Evolutionary conservation across 2,797 vertebrate species (phyloP).

Genomic region (Lepilemur septentrionalis): DNA sequence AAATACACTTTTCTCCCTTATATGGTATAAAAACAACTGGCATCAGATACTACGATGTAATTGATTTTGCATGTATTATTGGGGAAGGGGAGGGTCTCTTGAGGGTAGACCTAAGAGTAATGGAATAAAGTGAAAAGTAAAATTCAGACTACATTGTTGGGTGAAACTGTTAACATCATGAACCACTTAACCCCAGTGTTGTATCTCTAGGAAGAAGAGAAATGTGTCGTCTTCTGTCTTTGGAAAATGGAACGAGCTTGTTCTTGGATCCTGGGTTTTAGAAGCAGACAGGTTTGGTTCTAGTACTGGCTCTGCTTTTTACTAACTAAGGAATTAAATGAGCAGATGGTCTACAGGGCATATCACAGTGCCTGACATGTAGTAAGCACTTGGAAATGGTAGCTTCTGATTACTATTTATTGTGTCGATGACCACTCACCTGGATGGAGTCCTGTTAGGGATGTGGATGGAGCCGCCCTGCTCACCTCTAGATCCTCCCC

Average conservation of each 20-base stretch:
- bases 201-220: not conserved
- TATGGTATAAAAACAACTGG: conserved; percentile 40
- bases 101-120: not conserved
- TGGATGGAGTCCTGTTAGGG: not conserved
- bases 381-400: not conserved
- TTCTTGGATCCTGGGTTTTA: not conserved
- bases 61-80: not conserved
- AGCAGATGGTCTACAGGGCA: not conserved
- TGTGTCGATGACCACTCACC: not conserved
- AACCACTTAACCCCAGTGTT: not conserved
- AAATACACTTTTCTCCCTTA: conserved; percentile 19
- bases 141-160: not conserved
- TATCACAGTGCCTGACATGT: not conserved
- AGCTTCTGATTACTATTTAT: accelerated
- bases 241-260: not conserved
- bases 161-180: not conserved
- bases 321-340: not conserved
- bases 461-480: not conserved
- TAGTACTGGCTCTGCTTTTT: not conserved
- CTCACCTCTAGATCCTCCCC: not conserved
- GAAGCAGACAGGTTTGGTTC: not conserved
- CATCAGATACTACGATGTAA: conserved; percentile 47
- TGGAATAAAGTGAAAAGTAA: conserved; percentile 12
- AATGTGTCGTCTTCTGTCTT: not conserved
- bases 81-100: not conserved